Conservation (phyloP, 2,888 invertebrate species). For the Eulithis testata region DNA sequence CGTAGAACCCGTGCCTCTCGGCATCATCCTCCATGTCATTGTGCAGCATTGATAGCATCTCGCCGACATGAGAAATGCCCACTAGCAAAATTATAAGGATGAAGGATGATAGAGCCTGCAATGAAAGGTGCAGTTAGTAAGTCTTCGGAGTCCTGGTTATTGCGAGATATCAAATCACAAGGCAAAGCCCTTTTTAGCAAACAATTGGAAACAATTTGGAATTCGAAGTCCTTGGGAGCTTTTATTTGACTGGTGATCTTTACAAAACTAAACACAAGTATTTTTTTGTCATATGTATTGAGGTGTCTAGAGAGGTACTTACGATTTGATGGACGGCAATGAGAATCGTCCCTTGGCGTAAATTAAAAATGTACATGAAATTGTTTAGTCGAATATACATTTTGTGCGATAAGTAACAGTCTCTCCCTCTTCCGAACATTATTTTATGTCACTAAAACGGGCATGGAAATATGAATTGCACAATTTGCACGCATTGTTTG, state of each 20-base stretch:
- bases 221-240: not conserved
- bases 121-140: slow-evolving; percentile 18
- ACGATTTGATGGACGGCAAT: slow-evolving; percentile 84
- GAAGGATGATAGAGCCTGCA: slow-evolving; percentile 78
- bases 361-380: slow-evolving; percentile 80
- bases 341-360: slow-evolving; percentile 81
- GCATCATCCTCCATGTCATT: slow-evolving; percentile 81
- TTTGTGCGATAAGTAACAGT: slow-evolving; percentile 73
- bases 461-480: slow-evolving; percentile 52
- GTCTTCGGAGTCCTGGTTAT: not conserved
- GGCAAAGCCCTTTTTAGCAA: too few relatives aligned
- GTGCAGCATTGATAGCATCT: slow-evolving; percentile 78
- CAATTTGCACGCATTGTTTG: slow-evolving; percentile 63
- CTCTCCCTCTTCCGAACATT: slow-evolving; percentile 75
- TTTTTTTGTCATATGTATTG: too few relatives aligned
- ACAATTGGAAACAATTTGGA: too few relatives aligned
- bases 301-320: slow-evolving; percentile 57
- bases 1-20: slow-evolving; percentile 73
- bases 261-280: not conserved
- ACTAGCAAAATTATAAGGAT: slow-evolving; percentile 76
- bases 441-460: slow-evolving; percentile 47
- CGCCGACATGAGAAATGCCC: slow-evolving; percentile 77
- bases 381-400: slow-evolving; percentile 77
- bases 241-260: not conserved
- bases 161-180: not conserved